These are phyloP conservation scores for Labeo catla DNA, from an alignment of 2,113 vertebrate species.

Conservation along the genomic window DNA sequence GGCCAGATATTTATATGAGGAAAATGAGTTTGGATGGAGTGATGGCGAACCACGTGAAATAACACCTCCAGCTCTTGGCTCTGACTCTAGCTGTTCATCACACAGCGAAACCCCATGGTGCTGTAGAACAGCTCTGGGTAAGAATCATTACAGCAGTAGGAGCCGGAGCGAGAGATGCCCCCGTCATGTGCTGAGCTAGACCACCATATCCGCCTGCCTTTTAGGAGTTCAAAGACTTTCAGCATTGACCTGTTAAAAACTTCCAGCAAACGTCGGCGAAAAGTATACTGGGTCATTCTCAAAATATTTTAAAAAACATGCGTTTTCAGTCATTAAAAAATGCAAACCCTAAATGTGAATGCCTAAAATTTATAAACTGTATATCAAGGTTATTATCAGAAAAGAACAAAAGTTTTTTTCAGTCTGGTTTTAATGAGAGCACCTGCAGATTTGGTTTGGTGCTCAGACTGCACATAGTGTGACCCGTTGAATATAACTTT, in stretches of 20 bases:
- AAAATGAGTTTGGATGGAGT: constrained; percentile 61
- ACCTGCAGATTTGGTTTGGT: too few species aligned
- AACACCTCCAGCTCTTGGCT: constrained; percentile 64
- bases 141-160: constrained; percentile 63
- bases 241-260: background rate
- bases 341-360: too few species aligned
- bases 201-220: constrained; percentile 12
- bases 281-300: background rate
- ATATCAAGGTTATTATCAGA: too few species aligned
- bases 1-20: constrained; percentile 63
- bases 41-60: constrained; percentile 63
- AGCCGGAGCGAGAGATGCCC: constrained; percentile 57
- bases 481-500: too few species aligned
- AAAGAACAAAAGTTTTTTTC: too few species aligned
- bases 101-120: constrained; percentile 63
- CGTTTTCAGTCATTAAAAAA: too few species aligned
- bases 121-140: constrained; percentile 65
- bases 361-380: too few species aligned
- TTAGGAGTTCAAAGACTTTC: constrained; percentile 2
- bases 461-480: too few species aligned
- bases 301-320: too few species aligned
- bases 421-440: too few species aligned
- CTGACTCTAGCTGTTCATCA: constrained; percentile 60
- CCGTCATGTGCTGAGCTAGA: background rate
- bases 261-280: background rate